These are phyloP conservation scores for Clytia hemisphaerica DNA, from an alignment of 30 jellyfish, hydroid and myxozoan genomes.

Conservation along the genomic window DNA sequence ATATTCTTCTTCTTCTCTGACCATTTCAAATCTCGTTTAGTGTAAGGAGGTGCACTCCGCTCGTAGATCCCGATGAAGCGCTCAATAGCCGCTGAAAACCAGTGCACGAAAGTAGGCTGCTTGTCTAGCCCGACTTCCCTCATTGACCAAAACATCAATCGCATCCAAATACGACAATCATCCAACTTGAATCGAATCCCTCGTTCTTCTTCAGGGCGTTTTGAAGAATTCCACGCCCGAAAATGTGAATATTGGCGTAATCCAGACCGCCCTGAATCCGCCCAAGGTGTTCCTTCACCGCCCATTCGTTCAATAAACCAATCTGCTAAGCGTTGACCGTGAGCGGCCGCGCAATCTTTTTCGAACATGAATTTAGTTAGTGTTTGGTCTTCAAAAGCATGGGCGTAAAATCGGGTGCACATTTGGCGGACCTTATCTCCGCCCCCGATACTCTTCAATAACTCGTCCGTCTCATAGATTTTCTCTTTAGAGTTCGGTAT, in stretches of 20 bases:
- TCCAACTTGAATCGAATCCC: slow-evolving; percentile 19
- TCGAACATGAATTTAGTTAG: slow-evolving; percentile 20
- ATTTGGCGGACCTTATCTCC: slow-evolving; percentile 24
- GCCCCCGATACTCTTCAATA: slow-evolving; percentile 17
- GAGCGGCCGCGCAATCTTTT: slow-evolving; percentile 15
- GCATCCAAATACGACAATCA: slow-evolving; percentile 25
- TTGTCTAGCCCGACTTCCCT: slow-evolving; percentile 22
- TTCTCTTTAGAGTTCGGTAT: too few relatives aligned
- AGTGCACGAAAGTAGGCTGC: neutral
- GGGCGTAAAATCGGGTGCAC: slow-evolving; percentile 28
- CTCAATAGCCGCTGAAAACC: neutral
- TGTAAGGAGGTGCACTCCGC: slow-evolving; percentile 15
- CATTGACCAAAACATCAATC: slow-evolving; percentile 19
- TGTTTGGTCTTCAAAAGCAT: slow-evolving; percentile 13
- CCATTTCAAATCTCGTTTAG: slow-evolving; percentile 8
- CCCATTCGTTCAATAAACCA: slow-evolving; percentile 26
- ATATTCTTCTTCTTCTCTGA: neutral
- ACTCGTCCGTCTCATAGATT: too few relatives aligned
- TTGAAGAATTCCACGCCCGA: slow-evolving; percentile 20
- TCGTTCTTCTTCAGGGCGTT: neutral
- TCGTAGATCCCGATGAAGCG: neutral
- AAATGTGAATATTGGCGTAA: slow-evolving; percentile 6
- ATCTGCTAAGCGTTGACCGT: slow-evolving; percentile 27
- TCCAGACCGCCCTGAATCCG: slow-evolving; percentile 19
- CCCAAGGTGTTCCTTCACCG: slow-evolving; percentile 28